Evolutionary conservation across 2,113 vertebrate genomes (phyloP), one percentile per base, ranked within the genome.

Genomic region (Nestor notabilis): DNA sequence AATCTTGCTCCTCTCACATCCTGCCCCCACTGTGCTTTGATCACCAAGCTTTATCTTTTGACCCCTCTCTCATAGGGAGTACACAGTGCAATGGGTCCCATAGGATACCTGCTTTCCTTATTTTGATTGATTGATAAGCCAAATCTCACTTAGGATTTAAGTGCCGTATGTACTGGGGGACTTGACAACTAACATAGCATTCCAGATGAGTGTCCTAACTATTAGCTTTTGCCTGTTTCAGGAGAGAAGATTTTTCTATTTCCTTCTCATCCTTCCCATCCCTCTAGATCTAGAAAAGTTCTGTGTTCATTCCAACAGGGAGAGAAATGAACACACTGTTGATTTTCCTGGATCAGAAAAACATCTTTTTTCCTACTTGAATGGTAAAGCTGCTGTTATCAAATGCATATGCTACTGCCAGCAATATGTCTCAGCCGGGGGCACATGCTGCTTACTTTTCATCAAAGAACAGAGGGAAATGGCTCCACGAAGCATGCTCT

Each of bases 381-480:
- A 76, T 0, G 2, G 47, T 82, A 84, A 91, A 91, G 43, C n/a
- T 78, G 60, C 64, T 92, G 37, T 89, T 95, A 92, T 75, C 87
- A 68, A 94, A 87, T 25, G 50, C 77, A 50, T 71, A 43, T 89
- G 89, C 52, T 96, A 15, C 83, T 91, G 61, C 65, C 74, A 91
- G 91, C 91, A 96, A 56, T 61, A 84, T 53, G 56, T 82, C 91
- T 87, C 94, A 95, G 87, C 69, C 5, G 5, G 87, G 68, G 77
- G 65, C 81, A 85, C 39, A 37, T 50, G 83, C 80, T 84, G 69
- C 89, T 97, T 52, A 35, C 55, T 94, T 81, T 86, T 84, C 81
- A 91, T 95, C 91, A 94, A 89, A 96, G 93, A 5, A 79, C 65
- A 87, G 65, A 79, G 80, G 77, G 74, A 91, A 95, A 76, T n/a